Evolutionary conservation across 2,113 vertebrate species (phyloP).

Genomic region (Chroicocephalus ridibundus): DNA sequence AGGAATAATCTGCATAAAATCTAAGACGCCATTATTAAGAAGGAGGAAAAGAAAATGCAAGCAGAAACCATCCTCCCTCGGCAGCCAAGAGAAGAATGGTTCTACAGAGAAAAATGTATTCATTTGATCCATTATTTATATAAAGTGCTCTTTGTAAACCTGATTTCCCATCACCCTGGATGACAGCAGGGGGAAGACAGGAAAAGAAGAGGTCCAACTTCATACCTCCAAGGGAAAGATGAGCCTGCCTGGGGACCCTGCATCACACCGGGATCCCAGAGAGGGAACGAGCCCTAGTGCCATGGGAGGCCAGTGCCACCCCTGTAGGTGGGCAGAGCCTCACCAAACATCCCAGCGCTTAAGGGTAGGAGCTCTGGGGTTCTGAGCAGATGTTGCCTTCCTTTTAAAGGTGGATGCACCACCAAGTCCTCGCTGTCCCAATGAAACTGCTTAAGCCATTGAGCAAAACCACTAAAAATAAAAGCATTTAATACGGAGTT

Average conservation of each 20-base stretch:
- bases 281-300: neutral
- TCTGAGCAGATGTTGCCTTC: neutral
- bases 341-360: neutral
- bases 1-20: constrained; percentile 66
- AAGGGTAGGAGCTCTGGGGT: neutral
- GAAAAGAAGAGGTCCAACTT: constrained; percentile 40
- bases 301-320: neutral
- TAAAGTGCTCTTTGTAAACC: constrained; percentile 65
- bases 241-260: neutral
- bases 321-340: neutral
- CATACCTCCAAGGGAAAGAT: neutral
- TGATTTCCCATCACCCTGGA: constrained; percentile 39
- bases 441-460: neutral
- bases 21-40: constrained; percentile 50
- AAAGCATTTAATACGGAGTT: constrained; percentile 63
- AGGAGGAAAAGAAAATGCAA: constrained; percentile 43
- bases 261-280: neutral
- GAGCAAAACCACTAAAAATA: constrained; percentile 51
- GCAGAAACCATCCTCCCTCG: constrained; percentile 25
- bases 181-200: constrained; percentile 52
- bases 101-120: constrained; percentile 55
- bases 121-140: constrained; percentile 72
- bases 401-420: neutral
- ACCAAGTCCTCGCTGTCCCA: neutral
- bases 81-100: constrained; percentile 54